phyloP scores from a whole-genome alignment of 2,113 vertebrate species.

The Fulmarus glacialis region DNA sequence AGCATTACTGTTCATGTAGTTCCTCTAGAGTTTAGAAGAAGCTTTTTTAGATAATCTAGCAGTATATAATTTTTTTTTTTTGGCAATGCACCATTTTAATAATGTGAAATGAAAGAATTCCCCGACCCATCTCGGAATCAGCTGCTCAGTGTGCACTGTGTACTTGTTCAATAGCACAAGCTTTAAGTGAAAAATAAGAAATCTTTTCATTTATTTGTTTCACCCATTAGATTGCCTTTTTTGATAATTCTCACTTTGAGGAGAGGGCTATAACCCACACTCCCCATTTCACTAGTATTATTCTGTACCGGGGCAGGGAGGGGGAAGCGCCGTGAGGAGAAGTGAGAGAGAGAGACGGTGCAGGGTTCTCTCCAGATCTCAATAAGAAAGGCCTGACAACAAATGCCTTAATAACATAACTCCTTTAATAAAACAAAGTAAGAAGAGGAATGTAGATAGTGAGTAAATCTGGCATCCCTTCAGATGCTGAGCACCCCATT shows the following conservation, averaged over 20 bases:
- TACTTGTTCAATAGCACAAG: neutral
- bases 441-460: neutral
- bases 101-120: neutral
- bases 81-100: neutral
- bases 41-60: neutral
- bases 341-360: fast-evolving
- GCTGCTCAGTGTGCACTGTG: fast-evolving
- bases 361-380: neutral
- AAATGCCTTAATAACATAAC: neutral
- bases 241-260: neutral
- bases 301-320: neutral
- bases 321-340: fast-evolving
- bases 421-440: neutral
- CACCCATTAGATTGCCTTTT: neutral
- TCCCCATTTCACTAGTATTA: neutral
- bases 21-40: neutral
- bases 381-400: neutral
- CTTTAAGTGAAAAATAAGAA: neutral
- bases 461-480: neutral
- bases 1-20: neutral
- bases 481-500: neutral
- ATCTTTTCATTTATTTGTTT: neutral
- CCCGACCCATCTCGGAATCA: neutral
- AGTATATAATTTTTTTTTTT: neutral
- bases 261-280: neutral